Base-by-base conservation (phyloP, 2,113 vertebrate species). In the Trinectes maculatus region DNA sequence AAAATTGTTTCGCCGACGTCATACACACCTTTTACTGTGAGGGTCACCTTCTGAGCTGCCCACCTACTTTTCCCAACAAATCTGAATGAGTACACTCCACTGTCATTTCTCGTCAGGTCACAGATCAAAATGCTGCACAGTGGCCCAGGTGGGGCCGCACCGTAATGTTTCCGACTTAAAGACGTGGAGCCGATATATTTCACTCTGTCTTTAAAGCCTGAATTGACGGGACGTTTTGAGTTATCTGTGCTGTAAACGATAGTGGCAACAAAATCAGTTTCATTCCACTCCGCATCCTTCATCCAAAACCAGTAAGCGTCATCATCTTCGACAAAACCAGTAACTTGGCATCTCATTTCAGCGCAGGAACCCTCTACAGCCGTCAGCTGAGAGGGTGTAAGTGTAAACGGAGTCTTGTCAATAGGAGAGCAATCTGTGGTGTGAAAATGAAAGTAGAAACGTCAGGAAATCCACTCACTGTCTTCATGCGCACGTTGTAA, bases 261-360 rank as follows among this genome's bases (percentile, higher is more conserved):
- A 1, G 60, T 82, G 29, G 65, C 87, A 1, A 0, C 1, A 42
- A 3, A 80, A 9, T 1, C 0, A 0, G 0, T 0, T 0, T 0
- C 0, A 10, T 2, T 1, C 36, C 34, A 90, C 0, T 0, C 0
- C 34, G 51, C 1, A 59, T 92, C 18, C 43, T 91, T 90, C 25
- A 91, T 55, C 91, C 91, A 92, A 52, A 89, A 68, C 58, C 82
- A 82, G 34, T 39, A 1, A 3, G 53, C 5, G 0, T 0, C 0
- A 0, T 0, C 0, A 36, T 0, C 0, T 1, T 0, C 0, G 2
- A 5, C 0, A 3, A 0, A 0, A 0, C 0, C 0, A 1, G 0
- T 0, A 15, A 42, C 8, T 0, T 0, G 4, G 22, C 88, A 91
- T 8, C 24, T 19, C 6, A 92, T 87, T 76, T 82, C 79, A 48